Base-by-base conservation (phyloP, 2,888 invertebrate species). In the Drosophila diplacantha region DNA sequence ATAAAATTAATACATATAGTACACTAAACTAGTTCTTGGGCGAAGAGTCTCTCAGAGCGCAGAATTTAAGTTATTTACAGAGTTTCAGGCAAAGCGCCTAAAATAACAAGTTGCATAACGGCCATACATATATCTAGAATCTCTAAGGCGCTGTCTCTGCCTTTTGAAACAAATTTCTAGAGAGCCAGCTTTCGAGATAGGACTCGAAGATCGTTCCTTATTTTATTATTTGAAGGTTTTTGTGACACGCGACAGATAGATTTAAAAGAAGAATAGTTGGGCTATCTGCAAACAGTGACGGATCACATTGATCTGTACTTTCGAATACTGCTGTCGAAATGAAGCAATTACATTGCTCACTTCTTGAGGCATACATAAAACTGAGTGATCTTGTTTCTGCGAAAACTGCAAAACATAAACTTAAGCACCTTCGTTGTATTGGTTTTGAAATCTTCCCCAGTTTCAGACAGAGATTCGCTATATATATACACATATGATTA, bases 61-160 rank as follows among this genome's bases (percentile, higher is more conserved):
- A 18, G 6, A 24, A 9, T 24, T n/a, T 29, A 29, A n/a, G 24
- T 18, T 59, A 59, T 59, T 24, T 59, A 59, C 58, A 59, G 31
- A 16, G 35, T 9, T 18, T 39, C 7, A 32, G 22, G 22, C 14
- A 39, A 22, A 22, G 29, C 12, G 11, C 7, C n/a, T 16, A 1
- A 31, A 44, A 22, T 9, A 31, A 22, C n/a, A 20, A 24, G 22
- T 24, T n/a, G n/a, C 14, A 41, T 24, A n/a, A 24, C 9, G 39
- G 9, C n/a, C 9, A 14, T n/a, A 22, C 4, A 39, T 41, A n/a
- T 2, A 8, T n/a, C 5, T 5, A n/a, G 4, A 24, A 22, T n/a
- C 9, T 22, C 4, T 22, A 20, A 4, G 8, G 7, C 20, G 2
- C 14, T 39, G 18, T 20, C 8, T 39, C 5, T 7, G 18, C 18